These are phyloP conservation scores for Laticauda colubrina DNA, from an alignment of 2,113 vertebrate genomes.

Conservation along the genomic window DNA sequence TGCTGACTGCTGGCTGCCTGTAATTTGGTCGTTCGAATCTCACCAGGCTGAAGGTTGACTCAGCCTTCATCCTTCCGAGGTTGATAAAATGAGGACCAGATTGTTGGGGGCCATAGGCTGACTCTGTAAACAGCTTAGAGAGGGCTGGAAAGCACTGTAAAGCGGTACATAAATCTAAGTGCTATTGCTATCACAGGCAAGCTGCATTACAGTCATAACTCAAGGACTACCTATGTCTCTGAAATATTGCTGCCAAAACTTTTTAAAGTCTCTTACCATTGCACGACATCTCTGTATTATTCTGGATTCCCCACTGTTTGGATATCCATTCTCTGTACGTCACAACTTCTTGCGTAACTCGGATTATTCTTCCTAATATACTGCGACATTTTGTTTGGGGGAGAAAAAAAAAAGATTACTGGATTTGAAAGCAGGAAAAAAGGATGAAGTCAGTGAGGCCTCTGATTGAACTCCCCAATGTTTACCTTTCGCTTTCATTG, in stretches of 20 bases:
- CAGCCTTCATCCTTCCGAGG: too few relatives aligned
- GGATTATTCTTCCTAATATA: slow-evolving; percentile 94
- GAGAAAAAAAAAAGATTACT: background rate
- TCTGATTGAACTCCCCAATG: background rate
- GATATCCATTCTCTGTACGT: slow-evolving; percentile 96
- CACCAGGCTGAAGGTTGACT: too few relatives aligned
- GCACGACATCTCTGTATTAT: slow-evolving; percentile 78
- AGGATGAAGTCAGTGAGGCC: background rate
- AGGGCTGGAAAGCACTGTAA: too few relatives aligned
- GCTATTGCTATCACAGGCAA: background rate
- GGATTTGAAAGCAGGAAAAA: background rate
- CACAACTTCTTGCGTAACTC: slow-evolving; percentile 93
- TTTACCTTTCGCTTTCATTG: slow-evolving; percentile 92
- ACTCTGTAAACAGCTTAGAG: too few relatives aligned
- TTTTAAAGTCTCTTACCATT: slow-evolving; percentile 76
- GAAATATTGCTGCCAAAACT: background rate
- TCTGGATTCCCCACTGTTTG: slow-evolving; percentile 84
- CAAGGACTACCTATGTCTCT: background rate
- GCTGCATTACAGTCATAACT: background rate
- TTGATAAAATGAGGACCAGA: too few relatives aligned
- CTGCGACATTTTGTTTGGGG: slow-evolving; percentile 58
- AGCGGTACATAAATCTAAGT: too few relatives aligned
- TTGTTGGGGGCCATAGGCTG: too few relatives aligned
- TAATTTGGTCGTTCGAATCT: too few relatives aligned
- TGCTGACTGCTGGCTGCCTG: too few relatives aligned